Conservation (phyloP, 2,888 invertebrate genomes). For the Scaptomyza tumidula region DNA sequence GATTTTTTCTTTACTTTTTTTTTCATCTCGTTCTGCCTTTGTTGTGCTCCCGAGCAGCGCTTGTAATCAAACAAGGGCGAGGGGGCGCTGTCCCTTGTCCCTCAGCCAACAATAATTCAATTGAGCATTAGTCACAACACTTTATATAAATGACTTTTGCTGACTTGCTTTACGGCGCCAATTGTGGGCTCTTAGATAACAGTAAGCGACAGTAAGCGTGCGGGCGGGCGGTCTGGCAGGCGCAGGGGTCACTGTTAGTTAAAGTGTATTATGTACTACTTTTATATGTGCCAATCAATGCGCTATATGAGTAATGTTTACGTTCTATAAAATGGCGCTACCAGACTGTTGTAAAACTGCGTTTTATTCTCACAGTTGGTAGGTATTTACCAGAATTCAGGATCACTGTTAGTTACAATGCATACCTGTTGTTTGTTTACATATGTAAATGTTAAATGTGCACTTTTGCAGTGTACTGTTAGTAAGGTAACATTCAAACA, state of each 20-base stretch:
- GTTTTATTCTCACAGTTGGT: not conserved
- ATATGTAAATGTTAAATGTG: slow-evolving; percentile 4
- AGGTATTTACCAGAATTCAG: not conserved
- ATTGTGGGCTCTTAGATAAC: slow-evolving; percentile 52
- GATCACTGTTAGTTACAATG: slow-evolving; percentile 26
- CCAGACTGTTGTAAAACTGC: not conserved
- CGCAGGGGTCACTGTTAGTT: slow-evolving; percentile 31
- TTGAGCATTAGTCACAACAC: slow-evolving; percentile 60
- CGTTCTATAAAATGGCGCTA: not conserved
- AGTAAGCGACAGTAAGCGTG: slow-evolving; percentile 26
- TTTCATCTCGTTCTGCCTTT: slow-evolving; percentile 33
- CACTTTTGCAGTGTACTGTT: slow-evolving; percentile 15
- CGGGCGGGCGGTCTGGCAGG: slow-evolving; percentile 9
- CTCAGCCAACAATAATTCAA: slow-evolving; percentile 44
- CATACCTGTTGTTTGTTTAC: not conserved
- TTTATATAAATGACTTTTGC: slow-evolving; percentile 46
- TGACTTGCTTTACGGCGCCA: slow-evolving; percentile 45
- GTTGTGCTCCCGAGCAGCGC: slow-evolving; percentile 8
- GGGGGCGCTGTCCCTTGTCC: not conserved
- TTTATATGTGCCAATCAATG: not conserved
- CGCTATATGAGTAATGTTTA: slow-evolving; percentile 4
- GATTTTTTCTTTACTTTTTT: slow-evolving; percentile 3
- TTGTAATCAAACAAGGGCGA: slow-evolving; percentile 28
- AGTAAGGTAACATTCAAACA: slow-evolving; percentile 11
- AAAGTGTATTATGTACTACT: not conserved